These are phyloP conservation scores for Falco peregrinus DNA, from an alignment of 2,797 vertebrate genomes.

Conservation along the genomic window DNA sequence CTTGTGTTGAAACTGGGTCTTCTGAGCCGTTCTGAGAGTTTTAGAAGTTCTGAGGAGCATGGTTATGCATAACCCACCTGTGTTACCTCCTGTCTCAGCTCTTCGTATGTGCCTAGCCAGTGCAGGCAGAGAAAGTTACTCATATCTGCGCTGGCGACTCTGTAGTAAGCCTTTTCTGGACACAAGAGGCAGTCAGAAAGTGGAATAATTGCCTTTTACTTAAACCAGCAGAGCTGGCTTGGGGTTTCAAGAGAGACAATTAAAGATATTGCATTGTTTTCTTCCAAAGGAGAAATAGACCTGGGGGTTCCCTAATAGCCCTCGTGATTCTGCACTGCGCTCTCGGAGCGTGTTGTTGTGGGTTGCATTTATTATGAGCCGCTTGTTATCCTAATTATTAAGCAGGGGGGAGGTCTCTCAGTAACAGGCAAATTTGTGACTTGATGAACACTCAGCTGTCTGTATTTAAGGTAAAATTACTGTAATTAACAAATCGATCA, in stretches of 20 bases:
- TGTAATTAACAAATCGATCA: constrained; percentile 82
- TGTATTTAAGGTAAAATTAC: constrained; percentile 82
- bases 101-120: neutral
- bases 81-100: neutral
- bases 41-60: neutral
- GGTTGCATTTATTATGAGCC: constrained; percentile 72
- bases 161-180: neutral
- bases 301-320: constrained; percentile 54
- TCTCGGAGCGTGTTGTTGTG: constrained; percentile 27
- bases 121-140: neutral
- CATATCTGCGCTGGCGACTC: neutral
- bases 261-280: constrained; percentile 54
- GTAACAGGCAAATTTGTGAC: constrained; percentile 69
- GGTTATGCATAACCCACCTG: neutral
- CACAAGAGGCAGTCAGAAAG: neutral
- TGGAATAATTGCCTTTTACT: constrained; percentile 39
- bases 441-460: constrained; percentile 76
- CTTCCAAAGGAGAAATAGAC: constrained; percentile 45
- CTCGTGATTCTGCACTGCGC: neutral
- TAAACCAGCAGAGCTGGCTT: constrained; percentile 40
- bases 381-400: constrained; percentile 75
- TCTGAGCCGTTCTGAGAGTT: neutral
- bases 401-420: constrained; percentile 74
- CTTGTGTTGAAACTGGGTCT: neutral
- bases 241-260: constrained; percentile 50